phyloP scores from a whole-genome alignment of 1,140 invertebrate species.

The Bombyx mori region DNA sequence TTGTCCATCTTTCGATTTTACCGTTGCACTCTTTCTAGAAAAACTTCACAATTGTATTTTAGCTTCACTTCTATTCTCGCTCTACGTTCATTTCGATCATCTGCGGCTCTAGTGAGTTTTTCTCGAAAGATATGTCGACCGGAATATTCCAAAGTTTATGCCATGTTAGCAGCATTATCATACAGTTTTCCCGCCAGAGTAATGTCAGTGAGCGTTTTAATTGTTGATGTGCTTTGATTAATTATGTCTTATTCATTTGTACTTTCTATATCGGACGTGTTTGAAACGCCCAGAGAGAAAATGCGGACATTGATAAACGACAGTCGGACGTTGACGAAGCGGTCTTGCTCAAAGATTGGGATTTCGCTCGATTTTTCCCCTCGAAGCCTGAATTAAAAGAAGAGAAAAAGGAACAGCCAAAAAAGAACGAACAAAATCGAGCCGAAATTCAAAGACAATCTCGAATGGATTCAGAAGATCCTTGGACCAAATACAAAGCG shows the following conservation, averaged over 20 bases:
- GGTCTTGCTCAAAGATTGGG: constrained; percentile 84
- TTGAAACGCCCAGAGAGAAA: constrained; percentile 58
- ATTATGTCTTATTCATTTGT: constrained; percentile 44
- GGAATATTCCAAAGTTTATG: too few species aligned
- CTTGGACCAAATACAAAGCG: constrained; percentile 63
- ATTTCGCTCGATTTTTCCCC: constrained; percentile 86
- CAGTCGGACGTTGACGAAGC: constrained; percentile 78
- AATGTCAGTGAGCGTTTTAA: constrained; percentile 53
- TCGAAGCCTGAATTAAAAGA: constrained; percentile 53
- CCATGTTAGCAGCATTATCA: not conserved
- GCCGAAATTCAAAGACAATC: constrained; percentile 54
- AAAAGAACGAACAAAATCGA: constrained; percentile 48
- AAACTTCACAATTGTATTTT: not conserved
- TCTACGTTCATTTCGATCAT: too few species aligned
- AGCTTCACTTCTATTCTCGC: too few species aligned
- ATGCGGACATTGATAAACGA: constrained; percentile 48
- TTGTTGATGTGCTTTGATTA: constrained; percentile 22
- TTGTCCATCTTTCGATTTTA: constrained; percentile 2
- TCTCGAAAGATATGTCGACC: too few species aligned
- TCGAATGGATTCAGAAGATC: constrained; percentile 57
- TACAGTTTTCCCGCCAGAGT: constrained; percentile 57
- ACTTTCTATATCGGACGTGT: constrained; percentile 60
- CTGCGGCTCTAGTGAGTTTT: too few species aligned
- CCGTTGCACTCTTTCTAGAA: not conserved
- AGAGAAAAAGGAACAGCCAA: constrained; percentile 46